Percentiles rank a stretch among this genome's conserved stretches.
phyloP scores from a whole-genome alignment of 2,888 invertebrate species.

The Meteorus colon region DNA sequence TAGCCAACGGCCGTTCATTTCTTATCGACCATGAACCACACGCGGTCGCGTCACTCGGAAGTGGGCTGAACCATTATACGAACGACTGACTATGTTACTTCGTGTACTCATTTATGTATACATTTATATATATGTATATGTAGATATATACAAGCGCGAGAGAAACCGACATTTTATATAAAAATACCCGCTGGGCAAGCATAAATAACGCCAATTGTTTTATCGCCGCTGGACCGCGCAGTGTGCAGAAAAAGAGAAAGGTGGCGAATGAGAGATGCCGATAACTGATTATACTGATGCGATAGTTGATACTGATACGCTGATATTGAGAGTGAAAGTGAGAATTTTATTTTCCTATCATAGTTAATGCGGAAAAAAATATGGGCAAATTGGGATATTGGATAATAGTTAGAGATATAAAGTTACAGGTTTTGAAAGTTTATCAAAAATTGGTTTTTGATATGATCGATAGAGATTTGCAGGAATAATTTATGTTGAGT shows the following conservation, averaged over 20 bases:
- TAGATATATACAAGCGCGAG: neutral
- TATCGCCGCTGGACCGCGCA: slow-evolving; percentile 32
- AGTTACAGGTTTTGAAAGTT: no score
- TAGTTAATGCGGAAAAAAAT: no score
- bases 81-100: slow-evolving; percentile 21
- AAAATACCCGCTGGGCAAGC: slow-evolving; percentile 10
- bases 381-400: no score
- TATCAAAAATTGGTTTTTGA: no score
- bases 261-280: neutral
- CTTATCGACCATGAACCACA: slow-evolving; percentile 26
- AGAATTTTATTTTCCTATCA: neutral
- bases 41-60: slow-evolving; percentile 48
- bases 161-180: slow-evolving; percentile 32
- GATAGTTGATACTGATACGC: slow-evolving; percentile 6
- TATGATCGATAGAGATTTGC: no score
- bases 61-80: slow-evolving; percentile 45
- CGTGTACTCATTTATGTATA: neutral
- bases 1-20: slow-evolving; percentile 60
- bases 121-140: neutral
- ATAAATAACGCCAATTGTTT: slow-evolving; percentile 42
- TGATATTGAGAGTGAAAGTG: slow-evolving; percentile 19
- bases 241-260: slow-evolving; percentile 1
- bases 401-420: no score
- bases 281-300: slow-evolving; percentile 3
- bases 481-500: no score